Conservation (phyloP, 2,888 invertebrate species). For the Ischnus inquisitorius region DNA sequence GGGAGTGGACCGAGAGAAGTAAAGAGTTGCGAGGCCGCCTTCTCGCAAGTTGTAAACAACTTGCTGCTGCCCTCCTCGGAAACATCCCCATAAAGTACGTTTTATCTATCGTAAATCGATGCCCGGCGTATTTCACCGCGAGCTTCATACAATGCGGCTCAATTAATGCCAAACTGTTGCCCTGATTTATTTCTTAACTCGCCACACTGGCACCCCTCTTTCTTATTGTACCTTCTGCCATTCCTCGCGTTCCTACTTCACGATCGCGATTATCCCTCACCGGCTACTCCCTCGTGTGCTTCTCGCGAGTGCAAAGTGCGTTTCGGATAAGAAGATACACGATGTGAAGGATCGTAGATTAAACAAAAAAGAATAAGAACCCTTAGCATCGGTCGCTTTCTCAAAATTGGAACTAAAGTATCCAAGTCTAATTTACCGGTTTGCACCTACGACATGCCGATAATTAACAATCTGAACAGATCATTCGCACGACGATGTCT, state of each 20-base stretch:
- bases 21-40: slow-evolving; percentile 62
- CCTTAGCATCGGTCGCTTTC: not conserved
- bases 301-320: slow-evolving; percentile 4
- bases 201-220: slow-evolving; percentile 49
- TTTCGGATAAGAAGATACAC: not conserved
- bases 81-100: slow-evolving; percentile 85
- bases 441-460: not conserved
- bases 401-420: not conserved
- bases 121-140: slow-evolving; percentile 82
- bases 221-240: slow-evolving; percentile 4
- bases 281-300: not conserved
- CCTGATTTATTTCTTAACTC: slow-evolving; percentile 84
- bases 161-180: slow-evolving; percentile 84
- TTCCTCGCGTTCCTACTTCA: slow-evolving; percentile 2
- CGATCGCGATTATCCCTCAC: slow-evolving; percentile 17
- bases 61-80: slow-evolving; percentile 77
- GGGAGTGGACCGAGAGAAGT: slow-evolving; percentile 26
- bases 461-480: slow-evolving; percentile 7
- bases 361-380: not conserved
- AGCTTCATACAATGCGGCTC: slow-evolving; percentile 83
- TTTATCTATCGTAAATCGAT: slow-evolving; percentile 85
- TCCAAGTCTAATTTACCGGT: no score
- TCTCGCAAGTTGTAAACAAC: slow-evolving; percentile 81
- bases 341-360: not conserved
- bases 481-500: slow-evolving; percentile 14